Base-by-base conservation (phyloP, 2,113 vertebrate species). In the Nothocercus julius region DNA sequence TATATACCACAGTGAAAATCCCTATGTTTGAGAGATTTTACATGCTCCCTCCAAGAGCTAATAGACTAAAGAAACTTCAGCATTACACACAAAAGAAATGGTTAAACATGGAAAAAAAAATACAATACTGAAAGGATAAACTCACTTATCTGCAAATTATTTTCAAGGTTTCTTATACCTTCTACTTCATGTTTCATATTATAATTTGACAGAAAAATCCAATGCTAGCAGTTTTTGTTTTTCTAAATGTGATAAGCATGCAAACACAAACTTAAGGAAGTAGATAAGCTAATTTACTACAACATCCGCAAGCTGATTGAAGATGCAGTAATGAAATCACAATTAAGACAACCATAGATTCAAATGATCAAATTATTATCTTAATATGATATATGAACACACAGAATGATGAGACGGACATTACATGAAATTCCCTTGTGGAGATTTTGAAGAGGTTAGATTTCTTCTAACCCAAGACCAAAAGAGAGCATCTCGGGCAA, bases 311-410 rank as follows among this genome's bases (percentile, higher is more conserved):
- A 19, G 13, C 27, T 76, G 94, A 96, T 89, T 92, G 77, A 36
- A 94, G 78, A 75, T 92, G 94, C 81, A 94, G 75, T 92, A 96
- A 95, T 72, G 84, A 90, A 92, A 86, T 86, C 90, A 89, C 84
- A 78, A 93, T 92, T 92, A 95, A 82, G 58, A 38, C 20, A 91
- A 96, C 87, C 11, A 13, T 1, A 0, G 62, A 66, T 82, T 53
- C 66, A 82, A 91, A 94, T 95, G 85, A 94, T 81, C 88, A 34
- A 88, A 94, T 94, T 36, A 19, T 38, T 92, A 90, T 72, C 90
- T 72, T 84, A 79, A 81, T 47, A 63, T 7, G 45, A 21, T 19
- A 59, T 1, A 67, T 19, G 86, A 92, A 84, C 80, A 97, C 92
- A 81, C 80, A 90, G 51, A 86, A 84, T 18, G 69, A 94, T 84